phyloP scores from a whole-genome alignment of 2,797 vertebrate genomes.

The Hemitrygon akajei region DNA sequence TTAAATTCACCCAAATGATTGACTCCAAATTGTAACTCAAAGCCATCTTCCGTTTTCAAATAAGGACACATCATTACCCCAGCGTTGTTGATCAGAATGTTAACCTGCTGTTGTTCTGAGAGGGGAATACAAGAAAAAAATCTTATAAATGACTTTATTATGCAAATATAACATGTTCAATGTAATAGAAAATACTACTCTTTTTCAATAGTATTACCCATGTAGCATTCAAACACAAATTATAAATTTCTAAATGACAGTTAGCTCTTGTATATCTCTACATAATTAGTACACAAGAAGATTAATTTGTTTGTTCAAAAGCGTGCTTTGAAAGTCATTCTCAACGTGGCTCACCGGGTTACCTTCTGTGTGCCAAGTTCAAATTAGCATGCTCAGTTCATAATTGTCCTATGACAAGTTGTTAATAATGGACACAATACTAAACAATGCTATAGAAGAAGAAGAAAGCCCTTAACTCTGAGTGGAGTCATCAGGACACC shows the following conservation, averaged over 20 bases:
- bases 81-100: conserved; percentile 66
- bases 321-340: neutral
- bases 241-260: neutral
- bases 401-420: neutral
- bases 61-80: conserved; percentile 58
- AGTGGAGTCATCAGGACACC: too few species aligned
- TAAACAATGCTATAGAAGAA: too few species aligned
- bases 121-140: conserved; percentile 37
- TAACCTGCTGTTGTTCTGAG: conserved; percentile 58
- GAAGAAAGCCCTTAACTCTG: too few species aligned
- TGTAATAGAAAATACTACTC: neutral
- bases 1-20: conserved; percentile 61
- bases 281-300: neutral
- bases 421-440: too few species aligned
- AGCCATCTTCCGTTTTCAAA: conserved; percentile 55
- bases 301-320: neutral
- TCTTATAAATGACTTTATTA: neutral
- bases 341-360: neutral
- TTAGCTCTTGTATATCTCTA: neutral
- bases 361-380: neutral
- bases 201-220: neutral
- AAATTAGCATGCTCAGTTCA: neutral
- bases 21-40: conserved; percentile 64
- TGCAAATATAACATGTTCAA: too few species aligned
- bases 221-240: neutral